These are phyloP conservation scores for Heliornis fulica DNA, from an alignment of 2,113 vertebrate genomes.

Conservation along the genomic window DNA sequence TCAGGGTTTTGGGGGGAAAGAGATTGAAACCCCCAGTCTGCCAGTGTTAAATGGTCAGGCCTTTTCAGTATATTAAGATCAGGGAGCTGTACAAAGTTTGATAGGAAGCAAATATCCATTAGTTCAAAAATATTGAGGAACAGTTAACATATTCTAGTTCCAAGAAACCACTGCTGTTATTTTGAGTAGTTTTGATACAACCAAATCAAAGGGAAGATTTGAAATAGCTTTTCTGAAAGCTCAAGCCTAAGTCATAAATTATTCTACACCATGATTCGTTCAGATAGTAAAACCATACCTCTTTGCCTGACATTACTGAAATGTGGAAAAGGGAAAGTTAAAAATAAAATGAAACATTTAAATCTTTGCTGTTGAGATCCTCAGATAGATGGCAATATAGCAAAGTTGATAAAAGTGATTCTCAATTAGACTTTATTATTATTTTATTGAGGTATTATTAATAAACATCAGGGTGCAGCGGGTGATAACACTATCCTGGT, in stretches of 20 bases:
- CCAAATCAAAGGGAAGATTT: constrained; percentile 78
- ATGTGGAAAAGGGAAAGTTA: constrained; percentile 77
- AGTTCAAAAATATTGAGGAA: constrained; percentile 44
- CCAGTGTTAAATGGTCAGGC: neutral
- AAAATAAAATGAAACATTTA: constrained; percentile 81
- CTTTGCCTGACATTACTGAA: constrained; percentile 76
- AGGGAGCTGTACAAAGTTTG: constrained; percentile 55
- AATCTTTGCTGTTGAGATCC: constrained; percentile 73
- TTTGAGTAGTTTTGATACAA: constrained; percentile 78
- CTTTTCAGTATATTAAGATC: neutral
- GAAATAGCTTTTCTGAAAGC: constrained; percentile 82
- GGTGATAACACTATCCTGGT: constrained; percentile 3
- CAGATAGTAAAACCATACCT: constrained; percentile 79
- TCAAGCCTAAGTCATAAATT: constrained; percentile 78
- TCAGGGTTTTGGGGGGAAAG: neutral
- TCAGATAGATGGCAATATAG: constrained; percentile 70
- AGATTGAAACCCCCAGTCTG: neutral
- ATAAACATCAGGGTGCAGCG: constrained; percentile 50
- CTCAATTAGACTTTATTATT: constrained; percentile 71
- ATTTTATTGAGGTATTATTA: constrained; percentile 71
- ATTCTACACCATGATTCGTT: constrained; percentile 77
- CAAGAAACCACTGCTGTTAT: constrained; percentile 73
- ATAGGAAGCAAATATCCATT: constrained; percentile 39
- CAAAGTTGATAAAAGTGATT: constrained; percentile 71
- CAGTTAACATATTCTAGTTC: constrained; percentile 61